phyloP scores from a whole-genome alignment of 2,797 vertebrate genomes.

The Aeoliscus strigatus region DNA sequence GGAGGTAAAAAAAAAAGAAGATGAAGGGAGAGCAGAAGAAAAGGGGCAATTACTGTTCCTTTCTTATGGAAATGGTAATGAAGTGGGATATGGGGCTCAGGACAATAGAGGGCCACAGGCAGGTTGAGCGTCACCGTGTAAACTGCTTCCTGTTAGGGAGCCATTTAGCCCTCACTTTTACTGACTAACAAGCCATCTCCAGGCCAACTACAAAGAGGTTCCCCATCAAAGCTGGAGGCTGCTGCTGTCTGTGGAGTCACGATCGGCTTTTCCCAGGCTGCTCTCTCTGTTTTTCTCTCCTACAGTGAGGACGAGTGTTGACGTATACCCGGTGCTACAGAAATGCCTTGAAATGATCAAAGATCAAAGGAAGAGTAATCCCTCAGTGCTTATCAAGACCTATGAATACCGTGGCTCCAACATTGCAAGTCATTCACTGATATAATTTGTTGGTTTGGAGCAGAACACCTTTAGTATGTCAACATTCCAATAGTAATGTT shows the following conservation, averaged over 20 bases:
- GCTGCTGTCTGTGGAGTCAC: conserved; percentile 54
- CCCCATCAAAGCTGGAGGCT: conserved; percentile 75
- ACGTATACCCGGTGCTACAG: conserved; percentile 1
- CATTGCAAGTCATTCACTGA: too few relatives aligned
- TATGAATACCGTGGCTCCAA: too few relatives aligned
- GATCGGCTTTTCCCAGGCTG: conserved; percentile 66
- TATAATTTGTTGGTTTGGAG: too few relatives aligned
- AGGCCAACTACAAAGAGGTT: conserved; percentile 78
- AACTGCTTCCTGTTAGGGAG: conserved; percentile 82
- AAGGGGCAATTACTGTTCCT: conserved; percentile 80
- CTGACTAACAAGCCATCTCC: conserved; percentile 81
- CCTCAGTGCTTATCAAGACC: too few relatives aligned
- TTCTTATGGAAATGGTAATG: conserved; percentile 85
- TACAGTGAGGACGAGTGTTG: conserved; percentile 3
- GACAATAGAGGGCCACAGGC: conserved; percentile 77
- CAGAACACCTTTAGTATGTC: too few relatives aligned
- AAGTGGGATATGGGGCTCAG: conserved; percentile 74
- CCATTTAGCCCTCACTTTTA: conserved; percentile 82
- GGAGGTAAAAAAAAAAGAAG: conserved; percentile 51
- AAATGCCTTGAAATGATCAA: neutral
- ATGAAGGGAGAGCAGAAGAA: conserved; percentile 79
- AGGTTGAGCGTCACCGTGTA: conserved; percentile 76
- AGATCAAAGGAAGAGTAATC: too few relatives aligned
- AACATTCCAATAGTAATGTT: too few relatives aligned
- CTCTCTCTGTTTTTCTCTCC: conserved; percentile 21